These are phyloP conservation scores for Mythimna impura DNA, from an alignment of 2,888 invertebrate species.

Conservation along the genomic window DNA sequence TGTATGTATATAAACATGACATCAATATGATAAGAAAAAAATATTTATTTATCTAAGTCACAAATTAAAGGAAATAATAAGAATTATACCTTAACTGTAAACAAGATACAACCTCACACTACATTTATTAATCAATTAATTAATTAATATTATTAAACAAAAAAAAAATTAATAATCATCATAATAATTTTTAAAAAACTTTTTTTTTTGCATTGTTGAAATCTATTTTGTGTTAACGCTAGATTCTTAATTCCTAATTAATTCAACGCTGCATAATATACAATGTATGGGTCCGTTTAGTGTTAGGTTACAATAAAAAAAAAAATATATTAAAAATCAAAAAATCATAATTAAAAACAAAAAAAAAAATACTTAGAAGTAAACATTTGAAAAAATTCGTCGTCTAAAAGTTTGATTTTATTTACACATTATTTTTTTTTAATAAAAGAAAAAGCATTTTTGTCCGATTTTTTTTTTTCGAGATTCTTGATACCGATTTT, in stretches of 20 bases:
- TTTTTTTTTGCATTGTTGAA: slow-evolving; percentile 73
- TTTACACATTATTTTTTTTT: slow-evolving; percentile 76
- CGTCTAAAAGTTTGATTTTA: slow-evolving; percentile 78
- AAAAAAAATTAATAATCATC: slow-evolving; percentile 62
- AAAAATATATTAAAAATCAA: slow-evolving; percentile 36
- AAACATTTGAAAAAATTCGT: slow-evolving; percentile 39
- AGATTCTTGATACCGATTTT: slow-evolving; percentile 75
- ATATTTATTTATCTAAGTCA: slow-evolving; percentile 87
- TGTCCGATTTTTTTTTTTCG: slow-evolving; percentile 68
- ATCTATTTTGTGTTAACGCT: slow-evolving; percentile 79
- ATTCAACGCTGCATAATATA: slow-evolving; percentile 81
- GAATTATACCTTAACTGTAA: slow-evolving; percentile 79
- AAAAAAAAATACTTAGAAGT: slow-evolving; percentile 24
- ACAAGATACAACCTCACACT: slow-evolving; percentile 89
- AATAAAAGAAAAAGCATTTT: slow-evolving; percentile 27
- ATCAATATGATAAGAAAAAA: slow-evolving; percentile 86
- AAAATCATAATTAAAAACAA: slow-evolving; percentile 67
- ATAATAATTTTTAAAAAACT: slow-evolving; percentile 70
- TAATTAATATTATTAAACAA: slow-evolving; percentile 66
- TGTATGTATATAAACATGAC: slow-evolving; percentile 90
- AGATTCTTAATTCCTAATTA: slow-evolving; percentile 74
- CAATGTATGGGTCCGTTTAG: slow-evolving; percentile 84
- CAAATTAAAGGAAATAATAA: slow-evolving; percentile 79
- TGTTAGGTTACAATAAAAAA: slow-evolving; percentile 69
- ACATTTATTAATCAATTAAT: slow-evolving; percentile 77